Evolutionary conservation across 2,888 invertebrate species (phyloP), one percentile per base, ranked within the genome.

Genomic region (Phasia obesa): DNA sequence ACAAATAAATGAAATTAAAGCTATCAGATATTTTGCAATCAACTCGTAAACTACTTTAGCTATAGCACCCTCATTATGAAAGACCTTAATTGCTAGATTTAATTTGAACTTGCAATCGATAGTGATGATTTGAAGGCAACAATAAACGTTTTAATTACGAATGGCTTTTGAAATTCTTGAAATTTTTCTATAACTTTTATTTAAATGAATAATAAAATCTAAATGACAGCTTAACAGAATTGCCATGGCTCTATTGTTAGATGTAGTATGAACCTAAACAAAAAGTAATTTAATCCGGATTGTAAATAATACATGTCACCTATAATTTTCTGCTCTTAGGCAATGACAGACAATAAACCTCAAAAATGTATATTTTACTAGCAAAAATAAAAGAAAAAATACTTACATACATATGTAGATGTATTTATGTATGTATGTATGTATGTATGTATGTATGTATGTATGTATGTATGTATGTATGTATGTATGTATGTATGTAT

Each of bases 251-350:
- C 70, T 38, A 44, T 25, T 65, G 64, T 25, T 38, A 44, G 35
- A 53, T 44, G 59, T 57, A n/a, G n/a, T n/a, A n/a, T n/a, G n/a
- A n/a, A 55, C 35, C 49, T 70, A 70, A 64, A 55, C 25, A 31
- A 38, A 78, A 57, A 42, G 79, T 71, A 75, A 83, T 83, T 79
- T 31, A 71, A 83, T 65, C 65, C 65, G 9, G 17, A 75, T 57
- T 79, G 83, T 79, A 83, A 83, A 71, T 60, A 70, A 83, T 83
- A 79, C 70, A 53, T 83, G 83, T 83, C 75, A 75, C 23, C 59
- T 62, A 69, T 82, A 47, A 59, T 69, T 70, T 53, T 69, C 62
- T 51, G 31, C 53, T 70, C 67, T 79, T 64, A 83, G 49, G 55
- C 73, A 75, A 82, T 53, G 35, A 59, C 44, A 49, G 35, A 59